Base-by-base conservation (phyloP, 2,113 vertebrate genomes). In the Thymallus thymallus region DNA sequence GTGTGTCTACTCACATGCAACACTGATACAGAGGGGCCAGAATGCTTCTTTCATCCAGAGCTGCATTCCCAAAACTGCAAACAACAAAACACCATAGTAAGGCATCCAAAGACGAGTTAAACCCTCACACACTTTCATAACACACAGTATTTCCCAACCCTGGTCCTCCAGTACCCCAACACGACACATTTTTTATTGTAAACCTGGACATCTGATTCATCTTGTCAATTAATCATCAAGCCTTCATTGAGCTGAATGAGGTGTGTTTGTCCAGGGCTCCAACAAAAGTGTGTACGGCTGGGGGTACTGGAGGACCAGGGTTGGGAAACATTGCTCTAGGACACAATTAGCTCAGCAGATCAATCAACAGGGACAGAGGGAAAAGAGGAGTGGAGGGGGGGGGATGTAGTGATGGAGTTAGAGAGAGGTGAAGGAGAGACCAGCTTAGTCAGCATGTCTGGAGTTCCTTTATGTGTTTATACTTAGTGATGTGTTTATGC, bases 21-120 rank as follows among this genome's bases (percentile, higher is more conserved):
- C 98, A 99, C 91, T 99, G 98, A 84, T 99, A 99, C 63, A 99
- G 95, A 29, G 98, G 96, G 61, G 97, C 98, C 6, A 99, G 92
- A 81, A 99, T 99, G 86, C 98, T 99, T 90, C 97, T 94, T 91
- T 99, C 98, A 82, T 99, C 97, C 87, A 97, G 83, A 24, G 94
- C 93, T 13, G 97, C 94, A 69, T 99, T 99, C 77, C 98, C 98
- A 85, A 99, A 99, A 91, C 98, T 99, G 84, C 55, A 83, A n/a
- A 20, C 10, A n/a, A 63, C 20, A 69, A 29, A 55, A 75, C 60
- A 68, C 16, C 3, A 35, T 41, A 61, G 56, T 29, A 30, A 77
- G 51, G 48, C 55, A 74, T 78, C 56, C 41, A 62, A 66, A 73
- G 24, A 23, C 70, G 80, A 51, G 48, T 82, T 68, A 71, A 69